Conservation (phyloP, 2,113 vertebrate genomes). For the Caranx ignobilis region DNA sequence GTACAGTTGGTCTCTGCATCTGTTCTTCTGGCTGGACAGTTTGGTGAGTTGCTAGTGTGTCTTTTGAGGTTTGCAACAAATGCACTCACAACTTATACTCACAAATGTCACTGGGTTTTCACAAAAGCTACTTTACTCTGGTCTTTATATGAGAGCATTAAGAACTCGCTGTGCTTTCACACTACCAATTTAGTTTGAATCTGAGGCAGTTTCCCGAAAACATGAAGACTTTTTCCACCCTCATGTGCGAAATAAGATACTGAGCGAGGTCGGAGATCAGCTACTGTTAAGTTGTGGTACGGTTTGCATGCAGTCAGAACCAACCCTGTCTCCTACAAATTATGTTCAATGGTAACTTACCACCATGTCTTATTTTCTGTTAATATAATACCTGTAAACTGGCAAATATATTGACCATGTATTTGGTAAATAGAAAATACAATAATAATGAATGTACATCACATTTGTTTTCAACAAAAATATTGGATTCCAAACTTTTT, state of each 20-base stretch:
- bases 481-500: no score
- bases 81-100: background rate
- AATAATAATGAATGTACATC: no score
- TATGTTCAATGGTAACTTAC: no score
- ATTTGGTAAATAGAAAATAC: no score
- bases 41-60: background rate
- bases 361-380: no score
- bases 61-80: slow-evolving; percentile 1
- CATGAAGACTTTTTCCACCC: background rate
- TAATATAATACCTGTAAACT: no score
- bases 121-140: background rate
- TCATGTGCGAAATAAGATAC: background rate
- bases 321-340: no score
- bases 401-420: no score
- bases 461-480: no score
- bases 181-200: background rate
- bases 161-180: background rate
- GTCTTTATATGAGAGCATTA: background rate
- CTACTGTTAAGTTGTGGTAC: background rate
- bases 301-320: no score
- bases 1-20: slow-evolving; percentile 19
- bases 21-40: slow-evolving; percentile 27
- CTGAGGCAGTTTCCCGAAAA: background rate
- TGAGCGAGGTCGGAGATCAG: background rate
- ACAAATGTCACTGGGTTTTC: background rate